A percentile compares a stretch with the other conserved stretches of the same genome.
Conservation (phyloP, 2,888 invertebrate species). For the Aphidoletes aphidimyza region DNA sequence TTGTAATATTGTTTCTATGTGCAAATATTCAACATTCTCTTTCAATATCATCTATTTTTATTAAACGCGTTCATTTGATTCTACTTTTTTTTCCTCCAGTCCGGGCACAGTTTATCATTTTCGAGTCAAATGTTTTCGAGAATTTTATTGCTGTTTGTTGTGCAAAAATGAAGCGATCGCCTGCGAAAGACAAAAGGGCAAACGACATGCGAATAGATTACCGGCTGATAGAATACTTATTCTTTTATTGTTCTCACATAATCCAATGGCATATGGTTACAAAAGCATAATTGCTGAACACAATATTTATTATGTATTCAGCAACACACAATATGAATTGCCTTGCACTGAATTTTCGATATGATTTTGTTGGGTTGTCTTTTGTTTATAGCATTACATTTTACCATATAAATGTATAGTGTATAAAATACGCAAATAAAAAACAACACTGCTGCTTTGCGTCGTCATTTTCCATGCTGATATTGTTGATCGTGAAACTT, state of each 20-base stretch:
- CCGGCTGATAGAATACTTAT: constrained; percentile 40
- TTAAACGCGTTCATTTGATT: not conserved
- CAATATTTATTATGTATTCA: constrained; percentile 38
- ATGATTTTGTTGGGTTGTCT: not conserved
- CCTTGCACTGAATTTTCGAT: not conserved
- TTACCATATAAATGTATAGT: not conserved
- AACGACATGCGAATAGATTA: constrained; percentile 28
- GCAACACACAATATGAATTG: constrained; percentile 8
- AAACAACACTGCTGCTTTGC: too few relatives aligned
- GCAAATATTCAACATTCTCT: not conserved
- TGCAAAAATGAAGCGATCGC: constrained; percentile 23
- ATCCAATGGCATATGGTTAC: constrained; percentile 19
- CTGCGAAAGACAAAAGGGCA: constrained; percentile 12
- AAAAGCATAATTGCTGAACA: constrained; percentile 5
- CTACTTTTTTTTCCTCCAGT: not conserved
- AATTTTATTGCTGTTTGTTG: too few relatives aligned
- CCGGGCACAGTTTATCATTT: too few relatives aligned
- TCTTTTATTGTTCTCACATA: constrained; percentile 26
- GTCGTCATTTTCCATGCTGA: too few relatives aligned
- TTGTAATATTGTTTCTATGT: constrained; percentile 1
- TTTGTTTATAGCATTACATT: not conserved
- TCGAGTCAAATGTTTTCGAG: too few relatives aligned
- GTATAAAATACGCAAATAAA: too few relatives aligned
- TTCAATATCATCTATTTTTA: constrained; percentile 27
- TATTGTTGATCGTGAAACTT: not conserved